Conservation (phyloP, 2,113 vertebrate genomes). For the Charina bottae region DNA sequence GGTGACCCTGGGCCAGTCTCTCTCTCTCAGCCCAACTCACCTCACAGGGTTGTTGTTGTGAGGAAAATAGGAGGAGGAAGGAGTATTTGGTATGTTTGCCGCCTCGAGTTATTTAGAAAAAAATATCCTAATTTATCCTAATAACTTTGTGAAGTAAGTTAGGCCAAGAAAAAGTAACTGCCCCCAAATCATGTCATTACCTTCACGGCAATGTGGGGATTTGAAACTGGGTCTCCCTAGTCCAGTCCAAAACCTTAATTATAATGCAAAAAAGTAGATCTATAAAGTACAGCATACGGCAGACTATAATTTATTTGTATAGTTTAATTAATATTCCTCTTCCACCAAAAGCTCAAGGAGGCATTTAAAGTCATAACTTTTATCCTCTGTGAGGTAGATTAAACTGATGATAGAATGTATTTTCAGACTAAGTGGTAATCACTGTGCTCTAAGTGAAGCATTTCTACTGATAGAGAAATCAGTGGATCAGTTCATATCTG, state of each 20-base stretch:
- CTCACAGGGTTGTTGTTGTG: no score
- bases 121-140: not conserved
- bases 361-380: not conserved
- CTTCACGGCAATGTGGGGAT: not conserved
- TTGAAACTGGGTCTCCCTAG: not conserved
- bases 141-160: not conserved
- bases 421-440: not conserved
- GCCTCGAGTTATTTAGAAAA: no score
- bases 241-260: not conserved
- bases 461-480: not conserved
- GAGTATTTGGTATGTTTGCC: no score
- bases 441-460: not conserved
- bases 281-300: not conserved
- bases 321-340: not conserved
- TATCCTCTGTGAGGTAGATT: not conserved
- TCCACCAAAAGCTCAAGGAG: not conserved
- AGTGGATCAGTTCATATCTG: not conserved
- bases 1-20: no score
- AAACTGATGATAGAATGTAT: not conserved
- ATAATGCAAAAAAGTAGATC: not conserved
- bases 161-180: not conserved
- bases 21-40: no score
- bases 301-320: not conserved
- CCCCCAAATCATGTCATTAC: not conserved
- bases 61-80: no score